phyloP scores from a whole-genome alignment of 1,140 invertebrate genomes.

The Papilio polyxenes region DNA sequence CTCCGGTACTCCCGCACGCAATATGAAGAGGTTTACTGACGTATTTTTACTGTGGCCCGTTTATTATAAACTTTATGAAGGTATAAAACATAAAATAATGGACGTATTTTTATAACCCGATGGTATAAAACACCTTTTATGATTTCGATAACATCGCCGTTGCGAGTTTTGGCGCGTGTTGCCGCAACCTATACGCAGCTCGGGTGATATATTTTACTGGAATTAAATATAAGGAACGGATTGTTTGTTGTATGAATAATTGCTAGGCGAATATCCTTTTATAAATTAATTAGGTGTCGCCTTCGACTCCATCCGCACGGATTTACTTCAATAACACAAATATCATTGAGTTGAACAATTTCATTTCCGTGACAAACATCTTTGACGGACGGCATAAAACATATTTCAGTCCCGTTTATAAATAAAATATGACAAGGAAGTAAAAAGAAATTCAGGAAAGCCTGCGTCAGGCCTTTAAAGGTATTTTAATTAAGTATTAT shows the following conservation, averaged over 20 bases:
- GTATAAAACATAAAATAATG: constrained; percentile 77
- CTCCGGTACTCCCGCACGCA: constrained; percentile 43
- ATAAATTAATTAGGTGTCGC: too few relatives aligned
- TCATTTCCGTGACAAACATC: constrained; percentile 25
- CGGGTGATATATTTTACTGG: background rate
- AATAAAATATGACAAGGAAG: background rate
- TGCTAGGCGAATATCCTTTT: too few relatives aligned
- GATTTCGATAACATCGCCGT: constrained; percentile 68
- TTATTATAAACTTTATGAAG: constrained; percentile 77
- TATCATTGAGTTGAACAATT: constrained; percentile 25
- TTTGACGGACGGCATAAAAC: constrained; percentile 24
- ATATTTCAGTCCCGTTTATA: background rate
- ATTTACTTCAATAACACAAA: constrained; percentile 12
- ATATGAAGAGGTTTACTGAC: constrained; percentile 67
- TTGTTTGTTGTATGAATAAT: background rate
- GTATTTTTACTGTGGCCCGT: constrained; percentile 64
- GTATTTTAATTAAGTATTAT: background rate
- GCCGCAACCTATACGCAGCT: background rate
- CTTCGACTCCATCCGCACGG: background rate
- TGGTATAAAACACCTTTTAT: constrained; percentile 76
- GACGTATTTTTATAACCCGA: constrained; percentile 72
- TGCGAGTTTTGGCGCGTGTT: constrained; percentile 41
- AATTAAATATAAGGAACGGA: background rate
- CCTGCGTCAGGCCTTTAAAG: background rate
- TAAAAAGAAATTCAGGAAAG: constrained; percentile 1